These are phyloP conservation scores for Oreohelix idahoensis DNA, from an alignment of 1,140 invertebrate species.

Conservation along the genomic window DNA sequence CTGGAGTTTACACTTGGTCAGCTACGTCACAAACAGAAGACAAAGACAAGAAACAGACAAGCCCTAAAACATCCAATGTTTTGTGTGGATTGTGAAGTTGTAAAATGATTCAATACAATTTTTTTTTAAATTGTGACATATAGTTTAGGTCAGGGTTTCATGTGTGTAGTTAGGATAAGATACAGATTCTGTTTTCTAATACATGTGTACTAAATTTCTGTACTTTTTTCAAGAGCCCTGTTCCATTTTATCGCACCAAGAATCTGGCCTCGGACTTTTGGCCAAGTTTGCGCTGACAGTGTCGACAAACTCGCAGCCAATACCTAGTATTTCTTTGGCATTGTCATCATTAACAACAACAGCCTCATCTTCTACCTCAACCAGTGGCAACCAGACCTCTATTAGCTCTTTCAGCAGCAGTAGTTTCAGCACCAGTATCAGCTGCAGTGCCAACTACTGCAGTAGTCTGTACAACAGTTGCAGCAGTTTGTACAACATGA, in stretches of 20 bases:
- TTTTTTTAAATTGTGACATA: too few relatives aligned
- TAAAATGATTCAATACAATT: too few relatives aligned
- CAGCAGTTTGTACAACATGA: constrained; percentile 3
- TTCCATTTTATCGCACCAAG: background rate
- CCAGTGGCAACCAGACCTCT: background rate
- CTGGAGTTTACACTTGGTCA: too few relatives aligned
- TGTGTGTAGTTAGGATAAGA: too few relatives aligned
- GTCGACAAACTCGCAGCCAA: background rate
- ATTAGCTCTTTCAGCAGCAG: constrained; percentile 9
- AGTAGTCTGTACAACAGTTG: background rate
- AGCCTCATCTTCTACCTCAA: background rate
- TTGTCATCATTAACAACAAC: constrained; percentile 6
- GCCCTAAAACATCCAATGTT: too few relatives aligned
- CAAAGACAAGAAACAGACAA: too few relatives aligned
- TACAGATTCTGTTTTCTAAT: background rate
- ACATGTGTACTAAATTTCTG: background rate
- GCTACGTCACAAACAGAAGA: too few relatives aligned
- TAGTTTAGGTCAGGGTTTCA: too few relatives aligned
- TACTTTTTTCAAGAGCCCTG: constrained; percentile 11
- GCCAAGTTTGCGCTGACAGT: constrained; percentile 54
- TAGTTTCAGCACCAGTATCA: constrained; percentile 13
- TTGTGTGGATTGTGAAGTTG: too few relatives aligned
- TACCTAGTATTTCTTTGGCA: background rate
- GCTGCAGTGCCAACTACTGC: background rate
- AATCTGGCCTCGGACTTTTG: constrained; percentile 54